phyloP scores from a whole-genome alignment of 2,888 invertebrate species.

The Formica aserva region DNA sequence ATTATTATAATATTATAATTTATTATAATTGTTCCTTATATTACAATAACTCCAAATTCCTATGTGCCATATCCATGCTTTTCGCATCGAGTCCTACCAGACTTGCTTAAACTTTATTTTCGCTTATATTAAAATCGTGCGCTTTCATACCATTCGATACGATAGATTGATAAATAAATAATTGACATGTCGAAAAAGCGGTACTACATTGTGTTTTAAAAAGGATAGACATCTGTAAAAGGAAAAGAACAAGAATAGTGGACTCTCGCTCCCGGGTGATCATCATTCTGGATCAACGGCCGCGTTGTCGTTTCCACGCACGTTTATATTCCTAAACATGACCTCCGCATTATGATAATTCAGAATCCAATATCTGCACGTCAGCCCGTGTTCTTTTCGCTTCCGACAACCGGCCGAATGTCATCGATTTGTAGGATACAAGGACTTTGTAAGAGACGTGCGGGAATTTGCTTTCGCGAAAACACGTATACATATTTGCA shows the following conservation, averaged over 20 bases:
- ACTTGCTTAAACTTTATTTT: not conserved
- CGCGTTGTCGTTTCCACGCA: not conserved
- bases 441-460: constrained; percentile 52
- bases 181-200: not conserved
- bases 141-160: not conserved
- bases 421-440: constrained; percentile 43
- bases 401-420: constrained; percentile 70
- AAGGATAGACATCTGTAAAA: constrained; percentile 8
- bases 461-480: constrained; percentile 48
- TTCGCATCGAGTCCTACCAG: not conserved
- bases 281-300: constrained; percentile 17
- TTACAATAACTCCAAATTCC: not conserved
- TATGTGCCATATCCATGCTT: not conserved
- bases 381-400: constrained; percentile 60
- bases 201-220: not conserved
- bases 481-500: not conserved
- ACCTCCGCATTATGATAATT: constrained; percentile 72
- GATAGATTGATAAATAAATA: not conserved
- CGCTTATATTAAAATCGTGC: not conserved
- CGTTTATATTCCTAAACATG: constrained; percentile 36
- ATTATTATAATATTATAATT: too few species aligned
- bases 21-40: not conserved
- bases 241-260: not conserved
- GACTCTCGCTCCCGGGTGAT: not conserved
- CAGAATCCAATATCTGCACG: constrained; percentile 49